Evolutionary conservation across 2,797 vertebrate genomes (phyloP), one percentile per base, ranked within the genome.

Genomic region (Enteromius fasciolatus): DNA sequence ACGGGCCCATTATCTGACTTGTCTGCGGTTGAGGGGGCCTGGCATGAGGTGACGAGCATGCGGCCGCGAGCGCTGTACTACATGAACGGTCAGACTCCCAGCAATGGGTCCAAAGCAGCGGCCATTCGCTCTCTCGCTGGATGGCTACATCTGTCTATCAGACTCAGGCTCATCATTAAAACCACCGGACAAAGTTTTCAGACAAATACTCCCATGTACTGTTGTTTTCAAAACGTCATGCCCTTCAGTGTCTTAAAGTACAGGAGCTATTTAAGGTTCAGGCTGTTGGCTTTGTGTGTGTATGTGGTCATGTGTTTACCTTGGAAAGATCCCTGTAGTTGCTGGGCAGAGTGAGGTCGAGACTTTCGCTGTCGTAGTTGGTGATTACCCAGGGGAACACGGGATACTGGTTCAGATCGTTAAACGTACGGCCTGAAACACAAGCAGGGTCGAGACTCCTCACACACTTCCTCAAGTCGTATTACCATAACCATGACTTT

Each of bases 241-340:
- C 57, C 50, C n/a, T 67, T 67, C 31, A 36, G 4, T 78, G 3
- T 77, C n/a, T 52, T 20, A 50, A 36, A 25, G 18, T 59, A 18
- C 63, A 54, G 61, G 28, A 78, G 41, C 74, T 52, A 23, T 44
- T 75, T 15, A 25, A 31, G 36, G 39, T 33, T 33, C 12, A 15
- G 23, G n/a, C 10, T 69, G 50, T 80, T 39, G 18, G 64, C 41
- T 54, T 14, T 73, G 25, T 36, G 64, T 46, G 66, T 67, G 64
- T 44, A 39, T 64, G n/a, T 28, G 64, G 44, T 69, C 39, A 64
- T 67, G 67, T 73, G 33, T 69, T 79, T 93, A 99, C 98, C 97
- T 99, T 99, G 82, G 98, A 99, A 84, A 99, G 94, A 93, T 99
- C 98, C 93, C 98, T 96, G 93, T 97, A 99, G 94, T 99, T 99